Conservation (phyloP, 2,113 vertebrate species). For the Sakesphorus luctuosus region DNA sequence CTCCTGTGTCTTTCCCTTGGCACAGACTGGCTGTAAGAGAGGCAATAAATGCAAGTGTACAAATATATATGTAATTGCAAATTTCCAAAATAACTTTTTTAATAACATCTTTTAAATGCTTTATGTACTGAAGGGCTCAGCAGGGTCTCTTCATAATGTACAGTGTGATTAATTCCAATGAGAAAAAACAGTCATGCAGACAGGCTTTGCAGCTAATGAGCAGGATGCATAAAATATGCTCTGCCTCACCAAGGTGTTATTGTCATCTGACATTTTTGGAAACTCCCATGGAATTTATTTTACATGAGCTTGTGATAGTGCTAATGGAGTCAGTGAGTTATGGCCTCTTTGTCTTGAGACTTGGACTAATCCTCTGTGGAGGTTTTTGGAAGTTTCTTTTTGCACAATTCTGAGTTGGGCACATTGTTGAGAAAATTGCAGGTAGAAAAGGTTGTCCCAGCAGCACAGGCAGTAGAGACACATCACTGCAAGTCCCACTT, state of each 20-base stretch:
- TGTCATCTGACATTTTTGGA: slow-evolving; percentile 49
- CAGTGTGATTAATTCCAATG: slow-evolving; percentile 48
- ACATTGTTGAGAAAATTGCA: background rate
- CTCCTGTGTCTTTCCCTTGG: background rate
- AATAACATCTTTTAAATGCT: slow-evolving; percentile 38
- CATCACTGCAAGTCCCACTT: background rate
- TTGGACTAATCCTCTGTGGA: background rate
- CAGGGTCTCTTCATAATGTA: background rate
- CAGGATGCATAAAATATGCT: slow-evolving; percentile 38
- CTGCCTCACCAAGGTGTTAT: slow-evolving; percentile 19
- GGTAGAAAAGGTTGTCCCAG: background rate
- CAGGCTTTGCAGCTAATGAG: slow-evolving; percentile 49
- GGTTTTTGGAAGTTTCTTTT: background rate
- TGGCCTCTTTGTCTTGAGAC: background rate
- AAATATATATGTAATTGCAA: slow-evolving; percentile 15
- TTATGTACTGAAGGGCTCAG: slow-evolving; percentile 18
- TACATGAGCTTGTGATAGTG: background rate
- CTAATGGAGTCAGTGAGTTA: background rate
- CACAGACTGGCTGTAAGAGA: background rate
- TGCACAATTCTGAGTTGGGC: background rate
- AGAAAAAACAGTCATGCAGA: slow-evolving; percentile 31
- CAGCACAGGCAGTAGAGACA: background rate
- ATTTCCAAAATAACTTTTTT: slow-evolving; percentile 28
- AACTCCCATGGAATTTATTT: slow-evolving; percentile 38
- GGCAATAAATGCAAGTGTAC: background rate